Conservation (phyloP, 2,113 vertebrate genomes). For the Phoxinus phoxinus region DNA sequence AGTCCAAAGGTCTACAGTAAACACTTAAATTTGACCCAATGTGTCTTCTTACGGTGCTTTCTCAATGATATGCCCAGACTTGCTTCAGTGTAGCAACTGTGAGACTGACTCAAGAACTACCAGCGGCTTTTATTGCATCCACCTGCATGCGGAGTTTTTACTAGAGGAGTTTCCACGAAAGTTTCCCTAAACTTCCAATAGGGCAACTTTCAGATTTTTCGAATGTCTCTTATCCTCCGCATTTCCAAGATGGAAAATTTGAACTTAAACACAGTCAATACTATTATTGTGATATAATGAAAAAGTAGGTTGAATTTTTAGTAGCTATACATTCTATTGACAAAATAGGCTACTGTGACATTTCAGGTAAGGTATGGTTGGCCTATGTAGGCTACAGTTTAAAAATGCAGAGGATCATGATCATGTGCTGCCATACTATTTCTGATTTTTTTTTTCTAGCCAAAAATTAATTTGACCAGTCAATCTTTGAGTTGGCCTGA, state of each 20-base stretch:
- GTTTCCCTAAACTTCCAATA: constrained; percentile 12
- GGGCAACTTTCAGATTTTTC: background rate
- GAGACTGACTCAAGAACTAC: background rate
- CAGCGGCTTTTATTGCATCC: background rate
- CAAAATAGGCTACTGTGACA: background rate
- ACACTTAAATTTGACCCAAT: background rate
- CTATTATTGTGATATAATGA: background rate
- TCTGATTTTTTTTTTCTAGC: background rate
- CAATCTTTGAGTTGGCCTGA: too few species aligned
- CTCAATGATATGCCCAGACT: background rate
- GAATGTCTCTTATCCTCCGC: background rate
- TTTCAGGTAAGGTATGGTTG: background rate
- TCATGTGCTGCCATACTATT: too few species aligned
- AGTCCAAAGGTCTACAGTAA: background rate
- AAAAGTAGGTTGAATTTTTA: too few species aligned
- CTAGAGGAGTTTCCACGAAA: constrained; percentile 12
- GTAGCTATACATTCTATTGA: background rate
- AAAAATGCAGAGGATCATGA: too few species aligned
- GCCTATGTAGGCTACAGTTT: too few species aligned
- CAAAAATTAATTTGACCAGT: background rate
- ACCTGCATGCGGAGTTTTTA: background rate
- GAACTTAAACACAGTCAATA: background rate
- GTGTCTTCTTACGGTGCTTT: background rate
- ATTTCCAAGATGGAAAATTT: background rate
- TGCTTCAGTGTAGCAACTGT: background rate